A percentile compares a stretch with the other conserved stretches of the same genome.
phyloP scores from a whole-genome alignment of 2,888 invertebrate species.

The Lucinisca nassula region DNA sequence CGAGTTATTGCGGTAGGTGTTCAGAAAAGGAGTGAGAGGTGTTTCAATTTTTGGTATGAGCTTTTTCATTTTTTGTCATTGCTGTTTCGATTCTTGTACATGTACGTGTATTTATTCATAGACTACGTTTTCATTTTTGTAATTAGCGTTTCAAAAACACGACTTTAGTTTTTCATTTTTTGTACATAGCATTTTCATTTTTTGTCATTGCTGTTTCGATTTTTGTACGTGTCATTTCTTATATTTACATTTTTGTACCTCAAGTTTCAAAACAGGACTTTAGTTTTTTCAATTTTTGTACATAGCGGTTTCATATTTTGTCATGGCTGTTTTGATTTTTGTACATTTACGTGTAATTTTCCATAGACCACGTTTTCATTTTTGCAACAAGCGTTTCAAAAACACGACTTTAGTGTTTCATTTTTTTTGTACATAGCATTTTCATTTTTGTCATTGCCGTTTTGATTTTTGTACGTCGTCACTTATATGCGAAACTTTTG shows the following conservation, averaged over 20 bases:
- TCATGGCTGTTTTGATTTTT: neutral
- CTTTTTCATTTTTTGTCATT: neutral
- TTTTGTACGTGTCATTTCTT: too few relatives aligned
- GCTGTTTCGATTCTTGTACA: slow-evolving; percentile 5
- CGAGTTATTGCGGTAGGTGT: neutral
- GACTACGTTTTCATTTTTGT: neutral
- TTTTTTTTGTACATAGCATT: too few relatives aligned
- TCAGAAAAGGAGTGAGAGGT: neutral
- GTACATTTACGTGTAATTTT: too few relatives aligned
- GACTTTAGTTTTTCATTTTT: too few relatives aligned
- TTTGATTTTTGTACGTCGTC: too few relatives aligned
- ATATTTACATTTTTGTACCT: neutral
- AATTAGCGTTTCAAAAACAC: neutral
- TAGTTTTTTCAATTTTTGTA: neutral
- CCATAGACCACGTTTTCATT: too few relatives aligned
- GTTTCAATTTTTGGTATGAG: neutral
- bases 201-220: neutral
- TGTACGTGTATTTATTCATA: slow-evolving; percentile 1
- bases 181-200: neutral
- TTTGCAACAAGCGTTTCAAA: too few relatives aligned
- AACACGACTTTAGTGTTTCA: too few relatives aligned
- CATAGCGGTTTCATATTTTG: neutral
- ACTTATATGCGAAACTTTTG: too few relatives aligned
- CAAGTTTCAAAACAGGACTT: too few relatives aligned
- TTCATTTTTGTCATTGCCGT: too few relatives aligned